phyloP scores from a whole-genome alignment of 1,140 invertebrate species.

The Drosophila watanabei region DNA sequence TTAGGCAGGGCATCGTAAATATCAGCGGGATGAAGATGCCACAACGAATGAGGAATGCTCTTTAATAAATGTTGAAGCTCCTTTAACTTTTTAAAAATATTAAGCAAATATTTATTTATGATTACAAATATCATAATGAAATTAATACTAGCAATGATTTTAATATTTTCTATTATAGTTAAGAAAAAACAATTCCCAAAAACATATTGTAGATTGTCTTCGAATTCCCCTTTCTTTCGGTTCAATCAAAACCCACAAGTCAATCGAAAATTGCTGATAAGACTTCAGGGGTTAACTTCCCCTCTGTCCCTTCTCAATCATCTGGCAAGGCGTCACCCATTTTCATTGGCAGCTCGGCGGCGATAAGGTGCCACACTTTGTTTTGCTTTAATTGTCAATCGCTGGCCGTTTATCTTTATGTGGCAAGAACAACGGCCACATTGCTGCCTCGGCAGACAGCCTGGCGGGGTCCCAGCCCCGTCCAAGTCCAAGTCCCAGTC shows the following conservation, averaged over 20 bases:
- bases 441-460: slow-evolving; percentile 62
- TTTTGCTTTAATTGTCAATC: slow-evolving; percentile 79
- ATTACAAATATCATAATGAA: no score
- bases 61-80: background rate
- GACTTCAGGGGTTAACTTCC: background rate
- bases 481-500: slow-evolving; percentile 13
- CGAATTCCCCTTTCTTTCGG: background rate
- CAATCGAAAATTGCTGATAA: slow-evolving; percentile 47
- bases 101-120: background rate
- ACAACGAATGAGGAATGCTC: slow-evolving; percentile 24
- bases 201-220: background rate
- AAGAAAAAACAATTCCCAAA: background rate
- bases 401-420: slow-evolving; percentile 69
- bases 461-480: slow-evolving; percentile 47
- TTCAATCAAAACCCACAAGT: slow-evolving; percentile 17
- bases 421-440: slow-evolving; percentile 43
- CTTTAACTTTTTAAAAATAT: background rate
- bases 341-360: slow-evolving; percentile 50
- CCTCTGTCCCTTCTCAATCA: slow-evolving; percentile 30
- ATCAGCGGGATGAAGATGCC: slow-evolving; percentile 13
- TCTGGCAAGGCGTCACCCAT: slow-evolving; percentile 30
- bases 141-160: no score
- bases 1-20: slow-evolving; percentile 63
- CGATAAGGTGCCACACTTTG: slow-evolving; percentile 71
- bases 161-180: background rate